Evolutionary conservation across 2,797 vertebrate genomes (phyloP).

Genomic region (Scyliorhinus canicula): DNA sequence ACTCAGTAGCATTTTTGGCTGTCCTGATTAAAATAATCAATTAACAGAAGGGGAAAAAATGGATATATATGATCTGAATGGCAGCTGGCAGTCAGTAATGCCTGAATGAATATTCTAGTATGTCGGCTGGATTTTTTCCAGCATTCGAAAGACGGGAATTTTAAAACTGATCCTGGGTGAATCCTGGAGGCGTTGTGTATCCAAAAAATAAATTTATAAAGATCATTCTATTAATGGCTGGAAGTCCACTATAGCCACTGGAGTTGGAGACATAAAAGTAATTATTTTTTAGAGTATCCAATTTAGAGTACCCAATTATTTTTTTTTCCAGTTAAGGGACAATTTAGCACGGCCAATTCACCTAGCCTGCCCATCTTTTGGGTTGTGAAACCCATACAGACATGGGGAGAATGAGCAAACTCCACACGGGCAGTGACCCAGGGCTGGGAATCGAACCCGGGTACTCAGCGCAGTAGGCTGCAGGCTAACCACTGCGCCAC

Average conservation of each 20-base stretch:
- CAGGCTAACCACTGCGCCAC: no score
- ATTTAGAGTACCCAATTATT: no score
- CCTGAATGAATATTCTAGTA: not conserved
- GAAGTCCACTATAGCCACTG: not conserved
- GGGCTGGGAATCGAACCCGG: no score
- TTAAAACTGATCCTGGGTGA: not conserved
- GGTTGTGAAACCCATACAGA: no score
- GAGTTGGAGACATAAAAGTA: not conserved
- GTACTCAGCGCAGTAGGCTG: no score
- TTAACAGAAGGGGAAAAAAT: not conserved
- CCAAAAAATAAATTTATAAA: not conserved
- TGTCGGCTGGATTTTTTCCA: not conserved
- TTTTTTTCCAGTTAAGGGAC: no score
- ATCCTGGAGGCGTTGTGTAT: not conserved
- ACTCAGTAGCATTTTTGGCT: not conserved
- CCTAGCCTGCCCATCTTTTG: no score
- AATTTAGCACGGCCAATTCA: no score
- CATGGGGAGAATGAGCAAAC: no score
- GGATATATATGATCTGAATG: not conserved
- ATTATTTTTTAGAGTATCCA: no score
- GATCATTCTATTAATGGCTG: not conserved
- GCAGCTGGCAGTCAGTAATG: no score
- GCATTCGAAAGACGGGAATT: not conserved
- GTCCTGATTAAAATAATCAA: conserved; percentile 5
- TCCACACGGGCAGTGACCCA: no score